Base-by-base conservation (phyloP, 2,113 vertebrate species). In the Perccottus glenii region DNA sequence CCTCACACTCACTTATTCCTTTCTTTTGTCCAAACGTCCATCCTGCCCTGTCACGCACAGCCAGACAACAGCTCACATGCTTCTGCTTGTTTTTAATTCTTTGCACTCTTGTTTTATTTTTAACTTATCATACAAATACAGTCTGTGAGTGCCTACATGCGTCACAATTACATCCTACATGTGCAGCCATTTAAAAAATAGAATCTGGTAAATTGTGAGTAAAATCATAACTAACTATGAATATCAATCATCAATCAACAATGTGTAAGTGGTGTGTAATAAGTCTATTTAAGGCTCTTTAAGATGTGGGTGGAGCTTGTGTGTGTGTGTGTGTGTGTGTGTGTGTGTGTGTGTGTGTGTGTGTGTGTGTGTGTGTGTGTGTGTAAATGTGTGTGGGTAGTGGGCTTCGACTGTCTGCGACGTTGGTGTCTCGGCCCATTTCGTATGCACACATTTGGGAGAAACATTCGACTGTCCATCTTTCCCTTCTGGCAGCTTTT, bases 171-270 rank as follows among this genome's bases (percentile, higher is more conserved):
- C 56, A 9, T 64, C 70, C 63, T 49, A 60, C 57, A 14, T 68
- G 53, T 11, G 3, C 40, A 77, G 44, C 40, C 60, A 33, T 67
- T 70, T 60, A 14, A 65, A 44, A 60, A 69, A 70, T 77, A 73
- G 62, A 85, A 57, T 7, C 36, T 46, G 65, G 43, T 64, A 64
- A 50, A 53, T 71, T 72, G 63, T 72, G 70, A 62, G 59, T 60
- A 53, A 75, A 86, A 71, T 11, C 33, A 52, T 82, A 77, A 83
- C 76, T 47, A 85, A 63, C 63, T 64, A 45, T 77, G 68, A 86
- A 73, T 85, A 51, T 77, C 63, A 60, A 47, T 68, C 67, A 76
- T 73, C 53, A 19, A 76, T 73, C 53, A 19, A 60, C 9, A 5
- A 40, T 44, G 53, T 66, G 36, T 69, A 45, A 63, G 56, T 60